Percentiles rank a stretch among this genome's conserved stretches.
Conservation (phyloP, 2,888 invertebrate species). For the Sylvicola cinctus region DNA sequence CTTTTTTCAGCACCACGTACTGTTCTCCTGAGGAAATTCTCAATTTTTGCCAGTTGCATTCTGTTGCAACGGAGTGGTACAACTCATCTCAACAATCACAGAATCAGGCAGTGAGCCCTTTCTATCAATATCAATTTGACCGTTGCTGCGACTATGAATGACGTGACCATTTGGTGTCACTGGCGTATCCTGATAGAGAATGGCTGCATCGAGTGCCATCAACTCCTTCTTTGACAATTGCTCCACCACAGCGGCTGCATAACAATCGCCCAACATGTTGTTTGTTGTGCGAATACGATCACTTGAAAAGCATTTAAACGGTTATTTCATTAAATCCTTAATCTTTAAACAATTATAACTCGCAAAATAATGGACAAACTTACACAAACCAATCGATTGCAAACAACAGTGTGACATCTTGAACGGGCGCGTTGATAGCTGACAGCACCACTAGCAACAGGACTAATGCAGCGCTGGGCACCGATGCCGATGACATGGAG, state of each 20-base stretch:
- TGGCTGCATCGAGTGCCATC: conserved; percentile 44
- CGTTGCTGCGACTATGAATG: conserved; percentile 23
- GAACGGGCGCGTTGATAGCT: conserved; percentile 61
- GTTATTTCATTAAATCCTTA: neutral
- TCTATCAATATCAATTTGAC: conserved; percentile 28
- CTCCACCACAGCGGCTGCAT: conserved; percentile 69
- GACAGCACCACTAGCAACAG: conserved; percentile 59
- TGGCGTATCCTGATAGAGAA: conserved; percentile 9
- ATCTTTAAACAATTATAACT: conserved; percentile 2
- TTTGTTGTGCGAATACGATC: conserved; percentile 74
- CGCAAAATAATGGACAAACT: conserved; percentile 23
- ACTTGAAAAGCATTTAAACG: too few species aligned
- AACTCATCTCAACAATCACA: conserved; percentile 34
- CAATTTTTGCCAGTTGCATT: too few species aligned
- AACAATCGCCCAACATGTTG: conserved; percentile 75
- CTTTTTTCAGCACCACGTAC: too few species aligned
- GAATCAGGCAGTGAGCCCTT: conserved; percentile 32
- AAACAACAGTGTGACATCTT: conserved; percentile 63
- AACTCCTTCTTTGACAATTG: conserved; percentile 63
- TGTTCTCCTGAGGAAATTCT: too few species aligned
- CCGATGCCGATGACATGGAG: conserved; percentile 73
- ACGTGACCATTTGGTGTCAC: conserved; percentile 29
- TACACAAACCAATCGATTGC: conserved; percentile 84
- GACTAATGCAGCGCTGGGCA: conserved; percentile 70
- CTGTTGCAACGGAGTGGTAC: too few species aligned